Conservation (phyloP, 1,140 invertebrate genomes). For the Drosophila lowei region DNA sequence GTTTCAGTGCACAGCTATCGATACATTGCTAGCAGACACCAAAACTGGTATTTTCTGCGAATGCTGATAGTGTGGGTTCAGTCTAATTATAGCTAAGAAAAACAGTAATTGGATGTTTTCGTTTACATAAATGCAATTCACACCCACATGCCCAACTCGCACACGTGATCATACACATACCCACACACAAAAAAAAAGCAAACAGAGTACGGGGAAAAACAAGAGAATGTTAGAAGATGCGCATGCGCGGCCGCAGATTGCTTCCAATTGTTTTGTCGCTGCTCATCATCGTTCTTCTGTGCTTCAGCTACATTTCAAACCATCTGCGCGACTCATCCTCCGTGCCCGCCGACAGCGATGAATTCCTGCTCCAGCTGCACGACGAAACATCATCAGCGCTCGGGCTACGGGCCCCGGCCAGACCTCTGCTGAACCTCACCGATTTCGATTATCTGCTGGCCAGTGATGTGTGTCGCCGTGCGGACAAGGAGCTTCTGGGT, state of each 20-base stretch:
- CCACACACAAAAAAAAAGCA: constrained; percentile 4
- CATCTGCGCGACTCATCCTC: constrained; percentile 36
- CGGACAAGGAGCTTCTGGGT: constrained; percentile 74
- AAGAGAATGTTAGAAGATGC: constrained; percentile 63
- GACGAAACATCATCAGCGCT: neutral
- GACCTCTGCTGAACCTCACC: constrained; percentile 57
- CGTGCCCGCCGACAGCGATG: constrained; percentile 24
- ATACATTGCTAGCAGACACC: neutral
- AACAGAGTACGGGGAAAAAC: constrained; percentile 28
- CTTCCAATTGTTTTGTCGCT: constrained; percentile 65
- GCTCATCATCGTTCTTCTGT: constrained; percentile 58
- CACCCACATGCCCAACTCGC: neutral
- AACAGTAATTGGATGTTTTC: neutral
- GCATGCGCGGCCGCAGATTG: constrained; percentile 74
- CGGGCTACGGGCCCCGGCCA: neutral
- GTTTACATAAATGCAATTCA: neutral
- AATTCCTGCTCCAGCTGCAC: constrained; percentile 55
- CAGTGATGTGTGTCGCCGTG: constrained; percentile 66
- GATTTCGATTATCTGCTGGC: constrained; percentile 66
- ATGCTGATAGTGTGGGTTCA: neutral
- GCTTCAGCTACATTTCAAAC: constrained; percentile 60
- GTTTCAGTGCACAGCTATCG: neutral
- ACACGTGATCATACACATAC: neutral
- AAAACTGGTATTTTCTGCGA: neutral
- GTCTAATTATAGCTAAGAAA: neutral